Base-by-base conservation (phyloP, 2,888 invertebrate genomes). In the Epirrita christyi region DNA sequence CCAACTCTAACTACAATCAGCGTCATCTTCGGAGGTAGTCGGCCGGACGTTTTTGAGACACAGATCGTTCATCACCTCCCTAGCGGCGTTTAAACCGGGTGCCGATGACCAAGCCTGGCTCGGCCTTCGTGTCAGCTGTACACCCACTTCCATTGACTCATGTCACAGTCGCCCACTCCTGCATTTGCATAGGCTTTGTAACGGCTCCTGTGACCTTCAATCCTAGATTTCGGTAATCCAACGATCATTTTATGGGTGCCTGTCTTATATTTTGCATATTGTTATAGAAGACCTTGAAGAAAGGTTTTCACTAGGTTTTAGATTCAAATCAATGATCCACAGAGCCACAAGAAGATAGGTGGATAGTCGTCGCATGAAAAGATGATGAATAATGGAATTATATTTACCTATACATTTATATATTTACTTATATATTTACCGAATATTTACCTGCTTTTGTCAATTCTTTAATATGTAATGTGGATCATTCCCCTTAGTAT, bases 101-200 rank as follows among this genome's bases (percentile, higher is more conserved):
- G 75, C 75, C 76, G 83, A 80, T 85, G 85, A 78, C 83, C 87
- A 84, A 85, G 77, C 78, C 75, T 64, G 52, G 44, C 54, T 52
- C 68, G 79, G 74, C 88, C 90, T 90, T 87, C 82, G 67, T 63
- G 69, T 76, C 75, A 76, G 73, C 74, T 77, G 74, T 72, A 78
- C 85, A 72, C 88, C 88, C 84, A 88, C 89, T 56, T 65, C 57
- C 66, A 74, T 81, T 89, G 89, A 89, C 72, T 89, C 88, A 88
- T 73, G 49, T 61, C 71, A 63, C 71, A 57, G 55, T 67, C 66
- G 80, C 88, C 88, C 83, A 87, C 88, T 62, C 71, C 75, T 68
- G 70, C 77, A 83, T 86, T 84, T 78, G 73, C 80, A 85, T 82
- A 77, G 75, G 74, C 80, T 83, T 81, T 84, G 81, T 77, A 77